Base-by-base conservation (phyloP, 53 echinoderm and acorn worm genomes). In the Apostichopus leukothele region DNA sequence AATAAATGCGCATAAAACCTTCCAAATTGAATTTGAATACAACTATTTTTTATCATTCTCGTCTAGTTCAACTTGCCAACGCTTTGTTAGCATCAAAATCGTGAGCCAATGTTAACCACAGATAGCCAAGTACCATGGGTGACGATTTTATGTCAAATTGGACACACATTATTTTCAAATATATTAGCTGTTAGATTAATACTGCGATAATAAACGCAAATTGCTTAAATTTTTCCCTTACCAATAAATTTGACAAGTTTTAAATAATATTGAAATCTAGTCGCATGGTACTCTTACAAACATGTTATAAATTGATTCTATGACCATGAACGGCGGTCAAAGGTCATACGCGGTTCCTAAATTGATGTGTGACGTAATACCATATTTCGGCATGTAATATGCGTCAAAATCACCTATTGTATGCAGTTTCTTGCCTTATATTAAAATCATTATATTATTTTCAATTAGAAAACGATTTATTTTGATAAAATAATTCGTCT, bases 321-420 rank as follows among this genome's bases (percentile, higher is more conserved):
- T 71, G 71, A 71, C 71, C 71, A 71, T 76, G 77, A 27, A 51
- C 50, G 50, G 13, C 18, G 77, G 77, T 76, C 77, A 76, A 52
- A 16, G 77, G 77, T 76, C 77, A 76, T 7, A 18, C 7, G 7
- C 5, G 77, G 77, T 22, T 14, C 50, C 77, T n/a, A 3, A 51
- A 11, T 9, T 61, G 6, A 60, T 23, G 85, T 67, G 85, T 85
- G 85, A 85, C 85, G 85, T 85, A 85, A 85, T 11, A 0, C 13
- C 22, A 23, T 85, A 81, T 67, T 85, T 60, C 60, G 20, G 18
- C 16, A 71, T 19, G 18, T 18, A 3, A 71, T 71, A 71, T 71
- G 71, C 71, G 18, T 16, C 71, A 71, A 71, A 71, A 71, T 71
- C 18, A 71, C 7, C 18, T 19, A 71, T 16, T 71, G 6, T 63